These are phyloP conservation scores for Gymnocheta viridis DNA, from an alignment of 2,888 invertebrate genomes.

Conservation along the genomic window DNA sequence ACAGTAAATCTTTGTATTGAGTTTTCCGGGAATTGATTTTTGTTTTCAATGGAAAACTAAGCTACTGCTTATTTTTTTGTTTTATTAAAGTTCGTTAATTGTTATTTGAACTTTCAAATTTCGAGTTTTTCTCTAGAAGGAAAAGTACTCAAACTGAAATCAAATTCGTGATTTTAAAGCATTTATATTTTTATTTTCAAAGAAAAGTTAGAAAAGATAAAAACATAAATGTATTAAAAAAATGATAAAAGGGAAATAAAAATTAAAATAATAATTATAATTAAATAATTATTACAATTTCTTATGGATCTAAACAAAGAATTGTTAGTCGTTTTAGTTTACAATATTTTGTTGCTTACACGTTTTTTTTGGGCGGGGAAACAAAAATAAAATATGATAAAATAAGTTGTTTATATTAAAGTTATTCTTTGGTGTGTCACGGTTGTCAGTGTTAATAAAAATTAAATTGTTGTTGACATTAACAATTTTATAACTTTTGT, in stretches of 20 bases:
- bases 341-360: constrained; percentile 37
- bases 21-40: constrained; percentile 18
- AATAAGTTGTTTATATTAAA: not conserved
- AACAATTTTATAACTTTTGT: not conserved
- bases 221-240: constrained; percentile 68
- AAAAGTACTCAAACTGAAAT: constrained; percentile 57
- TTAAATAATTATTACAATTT: constrained; percentile 72
- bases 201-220: constrained; percentile 51
- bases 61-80: constrained; percentile 44
- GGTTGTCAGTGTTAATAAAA: not conserved
- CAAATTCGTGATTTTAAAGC: constrained; percentile 62
- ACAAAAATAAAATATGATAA: not conserved
- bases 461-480: not conserved
- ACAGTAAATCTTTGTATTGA: constrained; percentile 28
- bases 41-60: constrained; percentile 54
- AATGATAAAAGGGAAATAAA: constrained; percentile 11
- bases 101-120: constrained; percentile 43
- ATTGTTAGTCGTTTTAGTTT: constrained; percentile 60
- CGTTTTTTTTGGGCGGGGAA: not conserved
- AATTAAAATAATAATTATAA: constrained; percentile 71
- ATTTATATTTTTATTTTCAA: constrained; percentile 69
- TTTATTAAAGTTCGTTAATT: constrained; percentile 50
- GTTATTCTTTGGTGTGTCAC: not conserved
- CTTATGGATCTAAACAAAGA: constrained; percentile 46
- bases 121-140: constrained; percentile 26